Evolutionary conservation across 2,113 vertebrate species (phyloP).

Genomic region (Mohoua ochrocephala): DNA sequence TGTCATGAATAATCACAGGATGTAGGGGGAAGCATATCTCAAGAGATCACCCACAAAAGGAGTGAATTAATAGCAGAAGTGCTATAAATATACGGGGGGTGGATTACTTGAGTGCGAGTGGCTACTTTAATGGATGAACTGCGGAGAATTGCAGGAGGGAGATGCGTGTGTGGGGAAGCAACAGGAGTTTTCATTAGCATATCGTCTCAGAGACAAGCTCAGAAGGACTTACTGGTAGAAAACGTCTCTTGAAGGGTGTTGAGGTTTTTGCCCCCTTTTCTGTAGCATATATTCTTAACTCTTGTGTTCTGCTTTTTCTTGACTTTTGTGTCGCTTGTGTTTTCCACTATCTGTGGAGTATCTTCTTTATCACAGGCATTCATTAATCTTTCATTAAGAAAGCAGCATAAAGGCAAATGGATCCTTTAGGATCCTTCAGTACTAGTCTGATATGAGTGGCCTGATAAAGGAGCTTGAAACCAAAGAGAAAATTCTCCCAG

Average conservation of each 20-base stretch:
- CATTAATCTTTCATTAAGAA: neutral
- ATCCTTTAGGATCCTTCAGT: neutral
- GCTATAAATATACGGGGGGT: neutral
- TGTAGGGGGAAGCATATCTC: neutral
- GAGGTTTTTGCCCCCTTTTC: neutral
- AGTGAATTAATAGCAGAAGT: slow-evolving; percentile 21
- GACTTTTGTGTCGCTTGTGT: neutral
- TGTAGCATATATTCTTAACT: neutral
- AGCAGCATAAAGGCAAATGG: neutral
- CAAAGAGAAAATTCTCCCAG: neutral
- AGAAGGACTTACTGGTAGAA: neutral
- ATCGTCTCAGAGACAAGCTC: neutral
- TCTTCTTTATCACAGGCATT: neutral
- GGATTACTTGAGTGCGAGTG: neutral
- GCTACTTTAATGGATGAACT: neutral
- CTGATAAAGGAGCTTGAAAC: neutral
- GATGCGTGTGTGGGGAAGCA: neutral
- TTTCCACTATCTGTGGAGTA: neutral
- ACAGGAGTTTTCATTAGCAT: neutral
- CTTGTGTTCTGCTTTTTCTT: neutral
- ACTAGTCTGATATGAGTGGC: neutral
- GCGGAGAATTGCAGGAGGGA: neutral
- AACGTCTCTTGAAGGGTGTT: neutral
- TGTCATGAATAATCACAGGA: slow-evolving; percentile 19
- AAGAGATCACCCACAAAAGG: neutral